Base-by-base conservation (phyloP, 2,888 invertebrate genomes). In the Nomada flava region DNA sequence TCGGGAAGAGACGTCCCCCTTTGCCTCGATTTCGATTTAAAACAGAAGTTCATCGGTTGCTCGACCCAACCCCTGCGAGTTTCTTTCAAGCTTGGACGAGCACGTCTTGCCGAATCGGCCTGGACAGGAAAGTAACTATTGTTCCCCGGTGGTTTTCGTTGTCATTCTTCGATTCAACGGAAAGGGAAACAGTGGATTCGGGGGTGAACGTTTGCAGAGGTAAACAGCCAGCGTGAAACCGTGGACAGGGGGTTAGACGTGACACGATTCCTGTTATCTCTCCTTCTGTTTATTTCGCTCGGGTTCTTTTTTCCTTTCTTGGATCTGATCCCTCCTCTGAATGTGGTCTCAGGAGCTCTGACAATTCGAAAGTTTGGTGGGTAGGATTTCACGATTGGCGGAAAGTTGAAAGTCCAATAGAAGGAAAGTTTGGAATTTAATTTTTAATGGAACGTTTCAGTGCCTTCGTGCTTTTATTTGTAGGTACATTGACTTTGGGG, bases 1-100 rank as follows among this genome's bases (percentile, higher is more conserved):
- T 64, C 70, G 36, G 42, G 44, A 10, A 47, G 60, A 62, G 42
- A 13, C 67, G 55, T 55, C 63, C 44, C 72, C 44, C 52, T 68
- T 72, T 63, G 52, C 62, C 67, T 79, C 84, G 85, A 85, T 88
- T 86, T 84, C 71, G 88, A 87, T 87, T 86, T 83, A 64, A 82
- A 82, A 70, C 70, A 68, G 82, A 76, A 81, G 80, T 76, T 79
- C 75, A 73, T 75, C 67, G 72, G 29, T 57, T 18, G 15, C 42
- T 13, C 20, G 20, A 2, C 36, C 7, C 72, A 18, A n/a, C 57
- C 74, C 50, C 57, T 23, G 13, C 23, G 47, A 20, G 47, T 65
- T 80, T 36, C 67, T 63, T 80, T 79, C 63, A 74, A 80, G 74
- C 65, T 50, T 15, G 62, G 44, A 15, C 20, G n/a, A 5, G 13